Conservation (phyloP, 92 coral and sea anemone genomes). For the Siderastrea siderea region DNA sequence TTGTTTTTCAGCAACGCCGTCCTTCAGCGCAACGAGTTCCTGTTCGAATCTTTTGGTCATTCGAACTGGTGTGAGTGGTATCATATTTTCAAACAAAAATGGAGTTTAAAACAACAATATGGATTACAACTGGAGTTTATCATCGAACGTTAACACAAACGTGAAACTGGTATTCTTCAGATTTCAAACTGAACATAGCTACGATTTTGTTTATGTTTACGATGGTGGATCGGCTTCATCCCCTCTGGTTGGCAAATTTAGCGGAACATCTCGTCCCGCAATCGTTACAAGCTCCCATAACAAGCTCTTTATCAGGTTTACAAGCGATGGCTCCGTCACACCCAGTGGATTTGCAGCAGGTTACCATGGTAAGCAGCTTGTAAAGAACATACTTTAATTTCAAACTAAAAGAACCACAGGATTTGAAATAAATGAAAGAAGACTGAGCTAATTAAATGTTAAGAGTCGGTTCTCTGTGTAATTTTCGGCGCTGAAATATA, state of each 20-base stretch:
- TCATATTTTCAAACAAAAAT: constrained; percentile 5
- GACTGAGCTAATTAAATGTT: too few species aligned
- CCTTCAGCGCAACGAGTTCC: not conserved
- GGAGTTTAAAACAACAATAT: not conserved
- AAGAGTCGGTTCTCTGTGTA: too few species aligned
- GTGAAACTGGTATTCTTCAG: constrained; percentile 15
- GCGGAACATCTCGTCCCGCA: not conserved
- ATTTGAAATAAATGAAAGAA: too few species aligned
- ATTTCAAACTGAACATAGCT: constrained; percentile 4
- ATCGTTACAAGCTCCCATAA: not conserved
- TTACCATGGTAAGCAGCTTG: constrained; percentile 2
- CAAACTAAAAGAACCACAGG: too few species aligned
- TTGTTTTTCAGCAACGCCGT: not conserved
- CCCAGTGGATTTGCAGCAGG: not conserved
- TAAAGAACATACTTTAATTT: not conserved
- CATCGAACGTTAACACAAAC: constrained; percentile 30
- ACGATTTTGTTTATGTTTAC: not conserved
- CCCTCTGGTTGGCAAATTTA: not conserved
- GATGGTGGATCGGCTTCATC: constrained; percentile 20
- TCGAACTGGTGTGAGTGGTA: not conserved
- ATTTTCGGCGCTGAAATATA: too few species aligned
- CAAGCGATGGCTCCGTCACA: not conserved
- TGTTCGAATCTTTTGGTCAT: not conserved
- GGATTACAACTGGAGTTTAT: constrained; percentile 18
- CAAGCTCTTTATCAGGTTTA: constrained; percentile 7